Evolutionary conservation across 2,888 invertebrate species (phyloP).

Genomic region (Formica aserva): DNA sequence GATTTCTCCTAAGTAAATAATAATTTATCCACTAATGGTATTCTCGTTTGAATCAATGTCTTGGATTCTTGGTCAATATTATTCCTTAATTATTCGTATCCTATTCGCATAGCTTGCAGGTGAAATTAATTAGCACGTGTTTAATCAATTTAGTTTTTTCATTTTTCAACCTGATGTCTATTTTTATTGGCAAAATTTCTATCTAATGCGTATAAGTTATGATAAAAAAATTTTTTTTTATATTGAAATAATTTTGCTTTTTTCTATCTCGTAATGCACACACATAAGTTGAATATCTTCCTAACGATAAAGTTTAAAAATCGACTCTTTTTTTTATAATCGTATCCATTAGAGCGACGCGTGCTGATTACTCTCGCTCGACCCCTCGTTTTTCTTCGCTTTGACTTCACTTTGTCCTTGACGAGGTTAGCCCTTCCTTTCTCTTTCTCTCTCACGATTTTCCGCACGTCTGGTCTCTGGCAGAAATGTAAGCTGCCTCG

Average conservation of each 20-base stretch:
- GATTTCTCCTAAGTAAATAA: background rate
- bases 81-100: background rate
- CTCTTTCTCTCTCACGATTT: constrained; percentile 36
- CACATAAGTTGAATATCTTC: background rate
- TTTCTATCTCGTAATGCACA: background rate
- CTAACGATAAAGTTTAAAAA: constrained; percentile 22
- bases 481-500: constrained; percentile 38
- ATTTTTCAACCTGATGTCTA: background rate
- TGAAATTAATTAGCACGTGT: background rate
- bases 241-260: background rate
- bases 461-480: constrained; percentile 45
- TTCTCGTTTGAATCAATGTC: constrained; percentile 17
- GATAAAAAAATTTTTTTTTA: background rate
- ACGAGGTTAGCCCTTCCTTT: constrained; percentile 16
- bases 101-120: no score
- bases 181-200: background rate
- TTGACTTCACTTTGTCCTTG: constrained; percentile 41
- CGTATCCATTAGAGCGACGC: constrained; percentile 19
- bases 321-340: constrained; percentile 11
- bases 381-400: constrained; percentile 50
- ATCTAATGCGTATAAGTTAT: background rate
- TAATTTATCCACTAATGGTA: constrained; percentile 14
- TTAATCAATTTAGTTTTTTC: constrained; percentile 21
- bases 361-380: constrained; percentile 48
- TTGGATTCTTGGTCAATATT: constrained; percentile 23